Percentiles rank a stretch among this genome's conserved stretches.
phyloP scores from a whole-genome alignment of 2,888 invertebrate species.

The Cheilosia pagana region DNA sequence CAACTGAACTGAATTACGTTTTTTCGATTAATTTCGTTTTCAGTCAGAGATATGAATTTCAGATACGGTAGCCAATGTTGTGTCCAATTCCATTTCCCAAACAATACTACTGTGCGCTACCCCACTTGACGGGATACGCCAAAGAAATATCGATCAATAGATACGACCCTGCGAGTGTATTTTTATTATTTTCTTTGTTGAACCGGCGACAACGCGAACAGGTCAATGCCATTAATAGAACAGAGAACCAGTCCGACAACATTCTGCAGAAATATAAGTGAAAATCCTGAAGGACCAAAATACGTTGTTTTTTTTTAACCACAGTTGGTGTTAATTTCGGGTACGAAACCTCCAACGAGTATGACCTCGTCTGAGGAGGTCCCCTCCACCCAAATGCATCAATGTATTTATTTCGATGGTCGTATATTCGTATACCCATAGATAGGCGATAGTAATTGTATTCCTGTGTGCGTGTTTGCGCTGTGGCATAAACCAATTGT shows the following conservation, averaged over 20 bases:
- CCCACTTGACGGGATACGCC: neutral
- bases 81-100: neutral
- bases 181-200: constrained; percentile 26
- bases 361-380: too few relatives aligned
- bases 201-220: constrained; percentile 36
- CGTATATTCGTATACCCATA: too few relatives aligned
- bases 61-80: neutral
- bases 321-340: constrained; percentile 2
- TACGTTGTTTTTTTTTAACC: neutral
- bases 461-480: too few relatives aligned
- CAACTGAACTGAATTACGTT: neutral
- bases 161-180: constrained; percentile 4
- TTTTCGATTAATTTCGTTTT: neutral
- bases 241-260: neutral
- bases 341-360: too few relatives aligned
- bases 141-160: constrained; percentile 28
- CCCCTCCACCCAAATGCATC: too few relatives aligned
- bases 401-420: too few relatives aligned
- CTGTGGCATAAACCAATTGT: constrained; percentile 35
- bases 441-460: too few relatives aligned
- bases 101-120: neutral
- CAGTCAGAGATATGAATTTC: neutral
- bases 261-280: neutral
- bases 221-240: constrained; percentile 47
- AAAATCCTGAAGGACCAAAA: neutral